Evolutionary conservation across 2,888 invertebrate species (phyloP).

Genomic region (Mylabris sibirica): DNA sequence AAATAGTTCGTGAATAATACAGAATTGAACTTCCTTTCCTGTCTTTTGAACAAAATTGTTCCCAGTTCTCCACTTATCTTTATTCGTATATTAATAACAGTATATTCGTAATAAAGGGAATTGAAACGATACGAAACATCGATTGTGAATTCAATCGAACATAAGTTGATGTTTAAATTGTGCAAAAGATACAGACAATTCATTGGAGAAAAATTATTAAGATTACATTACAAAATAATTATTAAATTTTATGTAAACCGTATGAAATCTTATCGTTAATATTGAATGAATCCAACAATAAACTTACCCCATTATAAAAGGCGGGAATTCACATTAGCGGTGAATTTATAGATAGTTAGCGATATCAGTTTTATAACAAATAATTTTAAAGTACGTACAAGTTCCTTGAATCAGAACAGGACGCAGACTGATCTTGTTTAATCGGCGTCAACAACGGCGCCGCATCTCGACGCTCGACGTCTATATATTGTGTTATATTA

Average conservation of each 20-base stretch:
- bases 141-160: neutral
- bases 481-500: conserved; percentile 34
- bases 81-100: neutral
- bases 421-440: conserved; percentile 37
- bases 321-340: neutral
- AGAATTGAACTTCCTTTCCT: neutral
- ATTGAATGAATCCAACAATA: neutral
- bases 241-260: neutral
- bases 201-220: neutral
- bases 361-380: neutral
- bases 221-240: neutral
- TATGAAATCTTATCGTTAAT: neutral
- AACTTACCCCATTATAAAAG: neutral
- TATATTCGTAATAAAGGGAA: neutral
- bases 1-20: neutral
- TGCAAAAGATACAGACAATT: too few species aligned
- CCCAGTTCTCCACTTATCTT: neutral
- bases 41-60: neutral
- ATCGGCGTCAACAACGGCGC: conserved; percentile 37
- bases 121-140: neutral
- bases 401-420: conserved; percentile 31
- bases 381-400: neutral
- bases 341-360: neutral
- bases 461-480: conserved; percentile 36
- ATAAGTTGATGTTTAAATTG: neutral